Evolutionary conservation across 2,888 invertebrate species (phyloP).

Genomic region (Melinaea marsaeus): DNA sequence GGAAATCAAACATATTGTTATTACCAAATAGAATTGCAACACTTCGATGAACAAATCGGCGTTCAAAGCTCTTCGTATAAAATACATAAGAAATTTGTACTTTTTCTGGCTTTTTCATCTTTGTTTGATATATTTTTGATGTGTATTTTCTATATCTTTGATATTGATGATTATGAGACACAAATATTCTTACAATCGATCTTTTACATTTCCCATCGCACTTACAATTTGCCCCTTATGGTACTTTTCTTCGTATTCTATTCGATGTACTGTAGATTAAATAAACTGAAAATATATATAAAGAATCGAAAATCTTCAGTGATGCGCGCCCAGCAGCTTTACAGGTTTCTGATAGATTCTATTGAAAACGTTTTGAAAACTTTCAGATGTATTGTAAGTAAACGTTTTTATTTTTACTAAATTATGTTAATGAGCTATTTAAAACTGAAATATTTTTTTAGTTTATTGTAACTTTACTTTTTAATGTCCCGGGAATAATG

Average conservation of each 20-base stretch:
- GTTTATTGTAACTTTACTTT: background rate
- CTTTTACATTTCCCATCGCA: background rate
- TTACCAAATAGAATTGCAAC: background rate
- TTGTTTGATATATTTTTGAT: background rate
- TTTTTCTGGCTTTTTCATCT: background rate
- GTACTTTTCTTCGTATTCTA: background rate
- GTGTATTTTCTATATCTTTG: too few relatives aligned
- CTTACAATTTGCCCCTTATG: background rate
- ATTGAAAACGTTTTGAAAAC: background rate
- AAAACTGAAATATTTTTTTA: too few relatives aligned
- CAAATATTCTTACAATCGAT: background rate
- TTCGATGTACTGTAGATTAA: background rate
- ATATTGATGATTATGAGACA: too few relatives aligned
- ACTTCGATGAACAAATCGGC: too few relatives aligned
- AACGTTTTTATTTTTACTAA: too few relatives aligned
- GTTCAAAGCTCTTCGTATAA: background rate
- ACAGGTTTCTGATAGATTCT: conserved; percentile 2
- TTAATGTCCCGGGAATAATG: conserved; percentile 3
- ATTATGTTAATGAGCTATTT: too few relatives aligned
- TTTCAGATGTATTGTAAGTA: background rate
- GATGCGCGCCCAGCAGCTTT: background rate
- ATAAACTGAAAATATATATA: background rate
- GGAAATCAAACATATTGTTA: background rate
- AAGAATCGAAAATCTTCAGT: background rate
- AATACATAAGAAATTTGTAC: background rate